Evolutionary conservation across 2,113 vertebrate genomes (phyloP).

Genomic region (Ailuropoda melanoleuca): DNA sequence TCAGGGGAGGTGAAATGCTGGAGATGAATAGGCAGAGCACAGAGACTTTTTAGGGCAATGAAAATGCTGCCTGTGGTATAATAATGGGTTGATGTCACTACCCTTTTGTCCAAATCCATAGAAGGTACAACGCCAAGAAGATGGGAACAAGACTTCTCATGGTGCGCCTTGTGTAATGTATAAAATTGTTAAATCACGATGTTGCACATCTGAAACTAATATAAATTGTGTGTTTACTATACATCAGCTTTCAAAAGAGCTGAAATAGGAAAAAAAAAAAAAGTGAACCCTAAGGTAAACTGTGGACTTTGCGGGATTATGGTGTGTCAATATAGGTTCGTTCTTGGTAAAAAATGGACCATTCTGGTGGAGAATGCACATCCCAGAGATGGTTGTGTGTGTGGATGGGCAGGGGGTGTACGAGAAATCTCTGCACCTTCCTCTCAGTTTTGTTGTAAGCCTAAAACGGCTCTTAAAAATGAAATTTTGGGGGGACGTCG

Average conservation of each 20-base stretch:
- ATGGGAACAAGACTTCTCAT: not conserved
- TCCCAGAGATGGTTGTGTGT: not conserved
- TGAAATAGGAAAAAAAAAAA: not conserved
- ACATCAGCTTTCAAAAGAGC: not conserved
- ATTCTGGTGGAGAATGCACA: not conserved
- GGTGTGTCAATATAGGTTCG: not conserved
- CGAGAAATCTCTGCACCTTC: not conserved
- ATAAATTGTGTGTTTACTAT: not conserved
- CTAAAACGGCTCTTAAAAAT: not conserved
- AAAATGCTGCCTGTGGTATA: not conserved
- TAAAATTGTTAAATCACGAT: not conserved
- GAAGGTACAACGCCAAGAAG: not conserved
- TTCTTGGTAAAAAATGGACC: not conserved
- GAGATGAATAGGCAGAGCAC: not conserved
- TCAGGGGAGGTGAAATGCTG: not conserved
- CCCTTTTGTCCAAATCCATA: not conserved
- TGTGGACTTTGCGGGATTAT: not conserved
- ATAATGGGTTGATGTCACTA: not conserved
- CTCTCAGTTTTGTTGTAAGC: constrained; percentile 6
- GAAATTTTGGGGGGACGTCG: not conserved
- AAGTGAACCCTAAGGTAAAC: not conserved
- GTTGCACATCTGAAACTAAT: not conserved
- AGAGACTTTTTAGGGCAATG: not conserved
- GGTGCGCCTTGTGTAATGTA: not conserved
- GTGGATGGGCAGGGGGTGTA: not conserved